Evolutionary conservation across 2,797 vertebrate species (phyloP).

Genomic region (Nyctalus aviator): DNA sequence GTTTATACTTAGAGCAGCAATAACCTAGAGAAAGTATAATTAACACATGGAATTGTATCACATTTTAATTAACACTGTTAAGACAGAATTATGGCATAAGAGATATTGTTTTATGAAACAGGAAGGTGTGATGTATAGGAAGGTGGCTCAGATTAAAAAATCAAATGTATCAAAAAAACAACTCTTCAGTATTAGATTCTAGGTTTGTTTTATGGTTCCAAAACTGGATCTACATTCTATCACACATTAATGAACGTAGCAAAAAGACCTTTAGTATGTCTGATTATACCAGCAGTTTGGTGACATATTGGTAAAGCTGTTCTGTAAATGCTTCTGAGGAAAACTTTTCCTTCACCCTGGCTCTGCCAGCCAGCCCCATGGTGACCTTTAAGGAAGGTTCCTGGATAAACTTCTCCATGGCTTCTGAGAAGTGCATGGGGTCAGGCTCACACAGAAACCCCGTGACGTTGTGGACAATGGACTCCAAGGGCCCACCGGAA

Average conservation of each 20-base stretch:
- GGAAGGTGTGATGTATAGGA: background rate
- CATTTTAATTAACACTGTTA: background rate
- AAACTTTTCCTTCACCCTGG: conserved; percentile 93
- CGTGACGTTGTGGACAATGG: conserved; percentile 91
- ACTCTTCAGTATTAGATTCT: conserved; percentile 3
- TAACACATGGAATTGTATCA: background rate
- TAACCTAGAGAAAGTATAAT: conserved; percentile 36
- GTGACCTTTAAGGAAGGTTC: conserved; percentile 91
- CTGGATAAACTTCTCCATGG: conserved; percentile 93
- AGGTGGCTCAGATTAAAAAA: conserved; percentile 22
- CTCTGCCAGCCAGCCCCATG: conserved; percentile 95
- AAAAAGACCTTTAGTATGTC: background rate
- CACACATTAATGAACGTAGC: background rate
- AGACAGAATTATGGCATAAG: conserved; percentile 42
- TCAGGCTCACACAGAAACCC: conserved; percentile 95
- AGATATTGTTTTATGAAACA: background rate
- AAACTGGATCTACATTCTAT: background rate
- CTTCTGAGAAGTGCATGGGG: conserved; percentile 91
- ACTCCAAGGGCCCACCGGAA: conserved; percentile 97
- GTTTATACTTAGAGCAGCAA: conserved; percentile 15
- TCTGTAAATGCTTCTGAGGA: conserved; percentile 94
- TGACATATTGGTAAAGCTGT: conserved; percentile 92
- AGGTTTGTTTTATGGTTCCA: conserved; percentile 15
- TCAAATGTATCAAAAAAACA: no score
- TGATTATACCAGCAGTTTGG: conserved; percentile 89